These are phyloP conservation scores for Leucophora obtusa DNA, from an alignment of 2,888 invertebrate species.

Conservation along the genomic window DNA sequence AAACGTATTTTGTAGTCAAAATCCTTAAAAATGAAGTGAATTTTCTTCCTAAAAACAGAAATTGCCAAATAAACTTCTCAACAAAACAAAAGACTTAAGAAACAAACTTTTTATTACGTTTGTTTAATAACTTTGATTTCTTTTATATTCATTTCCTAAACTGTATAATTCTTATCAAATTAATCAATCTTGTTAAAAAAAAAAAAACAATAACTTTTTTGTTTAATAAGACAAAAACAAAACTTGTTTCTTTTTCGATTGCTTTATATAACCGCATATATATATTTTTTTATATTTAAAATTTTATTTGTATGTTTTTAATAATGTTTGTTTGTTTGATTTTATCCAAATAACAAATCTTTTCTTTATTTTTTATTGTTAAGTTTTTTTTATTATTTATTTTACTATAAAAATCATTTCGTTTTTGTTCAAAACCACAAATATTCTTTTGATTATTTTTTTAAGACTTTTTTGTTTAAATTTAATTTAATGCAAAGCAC, in stretches of 20 bases:
- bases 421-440: slow-evolving; percentile 30
- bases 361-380: background rate
- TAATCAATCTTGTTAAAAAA: slow-evolving; percentile 53
- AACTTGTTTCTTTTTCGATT: slow-evolving; percentile 35
- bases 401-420: slow-evolving; percentile 37
- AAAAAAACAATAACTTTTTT: slow-evolving; percentile 10
- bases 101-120: background rate
- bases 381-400: slow-evolving; percentile 28
- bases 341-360: slow-evolving; percentile 27
- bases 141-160: slow-evolving; percentile 5
- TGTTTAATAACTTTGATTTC: background rate
- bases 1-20: no score
- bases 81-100: background rate
- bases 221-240: background rate
- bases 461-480: slow-evolving; percentile 24
- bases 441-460: slow-evolving; percentile 30
- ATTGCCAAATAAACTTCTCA: no score
- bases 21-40: no score
- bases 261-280: slow-evolving; percentile 3
- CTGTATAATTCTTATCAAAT: slow-evolving; percentile 38
- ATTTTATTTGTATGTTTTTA: slow-evolving; percentile 33
- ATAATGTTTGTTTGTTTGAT: slow-evolving; percentile 40
- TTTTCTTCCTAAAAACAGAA: no score
- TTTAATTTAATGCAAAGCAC: slow-evolving; percentile 67
- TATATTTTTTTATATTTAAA: slow-evolving; percentile 2